A percentile compares a stretch with the other conserved stretches of the same genome.
Evolutionary conservation across 2,888 invertebrate genomes (phyloP).

Genomic region (Latheticus oryzae): DNA sequence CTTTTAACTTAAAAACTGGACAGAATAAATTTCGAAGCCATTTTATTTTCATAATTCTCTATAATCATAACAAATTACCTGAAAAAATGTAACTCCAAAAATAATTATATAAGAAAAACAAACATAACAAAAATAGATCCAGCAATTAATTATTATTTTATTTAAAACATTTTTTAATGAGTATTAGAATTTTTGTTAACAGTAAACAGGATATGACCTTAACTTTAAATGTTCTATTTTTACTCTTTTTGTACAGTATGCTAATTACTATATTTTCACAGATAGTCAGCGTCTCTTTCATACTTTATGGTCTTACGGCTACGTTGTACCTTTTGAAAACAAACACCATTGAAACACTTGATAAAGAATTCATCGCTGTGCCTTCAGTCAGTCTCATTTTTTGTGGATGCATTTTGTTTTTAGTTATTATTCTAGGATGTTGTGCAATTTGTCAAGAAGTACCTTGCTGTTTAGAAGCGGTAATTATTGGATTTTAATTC

Average conservation of each 20-base stretch:
- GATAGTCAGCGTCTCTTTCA: constrained; percentile 43
- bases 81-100: no score
- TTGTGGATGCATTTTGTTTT: constrained; percentile 42
- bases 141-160: no score
- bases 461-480: constrained; percentile 47
- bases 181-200: constrained; percentile 11
- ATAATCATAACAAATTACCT: no score
- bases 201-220: constrained; percentile 16
- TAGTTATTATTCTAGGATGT: constrained; percentile 46
- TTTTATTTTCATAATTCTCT: no score
- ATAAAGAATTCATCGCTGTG: constrained; percentile 39
- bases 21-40: no score
- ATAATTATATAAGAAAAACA: constrained; percentile 2
- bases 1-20: no score
- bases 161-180: no score
- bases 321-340: constrained; percentile 39
- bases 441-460: constrained; percentile 47
- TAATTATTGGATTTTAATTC: constrained; percentile 24
- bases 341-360: constrained; percentile 40
- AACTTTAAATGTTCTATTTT: constrained; percentile 18
- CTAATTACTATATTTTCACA: constrained; percentile 22
- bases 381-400: constrained; percentile 41
- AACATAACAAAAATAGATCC: constrained; percentile 11
- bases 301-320: constrained; percentile 40
- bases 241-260: no score